Evolutionary conservation across 2,113 vertebrate species (phyloP).

Genomic region (Sinocyclocheilus grahami): DNA sequence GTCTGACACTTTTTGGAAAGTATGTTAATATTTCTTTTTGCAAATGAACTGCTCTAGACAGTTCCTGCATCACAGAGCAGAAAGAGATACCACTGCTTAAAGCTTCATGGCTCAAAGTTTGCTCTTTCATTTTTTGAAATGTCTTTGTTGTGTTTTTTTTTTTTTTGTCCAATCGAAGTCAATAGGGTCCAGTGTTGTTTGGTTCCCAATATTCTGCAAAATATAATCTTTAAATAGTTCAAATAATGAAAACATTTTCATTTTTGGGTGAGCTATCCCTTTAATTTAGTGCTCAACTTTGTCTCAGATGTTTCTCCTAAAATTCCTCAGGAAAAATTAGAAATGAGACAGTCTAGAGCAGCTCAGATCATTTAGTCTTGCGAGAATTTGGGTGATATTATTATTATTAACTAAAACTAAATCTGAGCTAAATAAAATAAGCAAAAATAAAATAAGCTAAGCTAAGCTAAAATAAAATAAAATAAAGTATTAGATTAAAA

Average conservation of each 20-base stretch:
- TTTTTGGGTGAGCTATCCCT: too few relatives aligned
- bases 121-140: not conserved
- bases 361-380: not conserved
- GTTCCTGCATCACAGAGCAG: not conserved
- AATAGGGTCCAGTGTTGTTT: not conserved
- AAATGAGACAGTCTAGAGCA: not conserved
- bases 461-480: too few relatives aligned
- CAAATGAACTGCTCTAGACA: not conserved
- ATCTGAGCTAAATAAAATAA: too few relatives aligned
- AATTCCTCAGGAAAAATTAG: not conserved
- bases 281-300: not conserved
- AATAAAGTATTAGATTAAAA: too few relatives aligned
- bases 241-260: too few relatives aligned
- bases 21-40: constrained; percentile 14
- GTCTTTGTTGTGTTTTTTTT: not conserved
- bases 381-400: not conserved
- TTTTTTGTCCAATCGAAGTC: not conserved
- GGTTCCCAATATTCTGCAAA: not conserved
- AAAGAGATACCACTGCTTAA: not conserved
- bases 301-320: not conserved
- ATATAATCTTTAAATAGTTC: not conserved
- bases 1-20: constrained; percentile 19
- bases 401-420: not conserved
- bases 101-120: not conserved
- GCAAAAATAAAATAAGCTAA: too few relatives aligned